Evolutionary conservation across 2,113 vertebrate genomes (phyloP), one percentile per base, ranked within the genome.

Genomic region (Scomber scombrus): DNA sequence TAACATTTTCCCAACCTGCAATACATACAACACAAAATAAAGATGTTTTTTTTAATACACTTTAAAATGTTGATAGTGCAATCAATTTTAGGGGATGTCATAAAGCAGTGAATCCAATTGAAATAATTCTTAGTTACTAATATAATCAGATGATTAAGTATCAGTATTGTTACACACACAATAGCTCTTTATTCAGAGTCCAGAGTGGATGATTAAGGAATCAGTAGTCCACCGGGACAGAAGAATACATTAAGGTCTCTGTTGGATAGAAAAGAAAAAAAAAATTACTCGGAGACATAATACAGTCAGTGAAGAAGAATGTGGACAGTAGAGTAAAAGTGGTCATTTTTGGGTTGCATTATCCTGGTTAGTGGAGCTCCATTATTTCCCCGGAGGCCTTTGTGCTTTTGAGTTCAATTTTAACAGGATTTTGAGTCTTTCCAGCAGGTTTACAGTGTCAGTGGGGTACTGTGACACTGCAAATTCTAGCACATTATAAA

Each of bases 371-470:
- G 51, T 14, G 19, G 45, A 19, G 23, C 69, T 52, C 26, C 5
- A 3, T 89, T 82, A 86, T 85, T 86, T 89, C 63, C 79, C 81
- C 77, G 19, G 54, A 67, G 81, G 43, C 50, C 23, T 46, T 40
- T 76, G 78, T 69, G 56, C 70, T 54, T 69, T 50, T 16, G 29
- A 65, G 58, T 75, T 85, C 49, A 78, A 63, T 85, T 63, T 77
- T 29, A 82, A 84, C 69, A 34, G 73, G 71, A 57, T 74, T 76
- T 66, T 62, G 19, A 72, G 81, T 57, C 23, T 46, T 51, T 73
- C 10, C 71, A 46, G 54, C 43, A 51, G 49, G 26, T 69, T 75
- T 58, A 40, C 11, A 3, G 51, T 47, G 71, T 80, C 86, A 77
- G 18, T 40, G 56, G 19, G 58, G 45, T 14, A 8, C 12, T 12